A percentile compares a stretch with the other conserved stretches of the same genome.
Conservation (phyloP, 2,797 vertebrate species). For the Sebastes iracundus region DNA sequence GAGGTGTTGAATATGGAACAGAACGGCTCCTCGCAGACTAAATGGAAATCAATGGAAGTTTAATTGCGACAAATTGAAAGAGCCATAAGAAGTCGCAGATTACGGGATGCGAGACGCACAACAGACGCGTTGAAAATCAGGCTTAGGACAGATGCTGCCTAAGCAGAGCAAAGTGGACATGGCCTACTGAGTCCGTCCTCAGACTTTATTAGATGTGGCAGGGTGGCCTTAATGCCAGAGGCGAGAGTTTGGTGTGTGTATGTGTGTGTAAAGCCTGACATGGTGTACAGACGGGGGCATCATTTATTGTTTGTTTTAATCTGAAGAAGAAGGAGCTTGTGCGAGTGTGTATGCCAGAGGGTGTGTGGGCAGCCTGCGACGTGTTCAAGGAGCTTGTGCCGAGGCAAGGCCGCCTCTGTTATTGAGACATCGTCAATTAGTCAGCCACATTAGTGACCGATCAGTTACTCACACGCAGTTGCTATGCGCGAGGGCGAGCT, state of each 20-base stretch:
- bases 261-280: conserved; percentile 14
- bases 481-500: not conserved
- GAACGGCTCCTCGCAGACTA: not conserved
- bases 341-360: conserved; percentile 39
- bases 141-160: conserved; percentile 69
- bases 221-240: conserved; percentile 72
- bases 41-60: conserved; percentile 25
- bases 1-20: conserved; percentile 24
- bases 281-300: conserved; percentile 6
- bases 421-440: conserved; percentile 61
- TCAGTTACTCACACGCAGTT: conserved; percentile 17
- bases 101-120: conserved; percentile 31
- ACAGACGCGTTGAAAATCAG: conserved; percentile 61
- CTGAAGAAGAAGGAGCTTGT: conserved; percentile 2
- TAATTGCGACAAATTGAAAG: conserved; percentile 55
- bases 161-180: conserved; percentile 70
- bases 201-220: conserved; percentile 79
- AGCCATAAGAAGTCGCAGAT: conserved; percentile 56
- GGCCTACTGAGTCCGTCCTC: conserved; percentile 66
- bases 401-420: conserved; percentile 55
- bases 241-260: conserved; percentile 37
- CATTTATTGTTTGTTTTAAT: conserved; percentile 4
- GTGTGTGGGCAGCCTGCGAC: conserved; percentile 59
- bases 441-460: conserved; percentile 58
- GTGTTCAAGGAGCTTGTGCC: conserved; percentile 39